Evolutionary conservation across 2,888 invertebrate genomes (phyloP).

Genomic region (Bombyx huttoni): DNA sequence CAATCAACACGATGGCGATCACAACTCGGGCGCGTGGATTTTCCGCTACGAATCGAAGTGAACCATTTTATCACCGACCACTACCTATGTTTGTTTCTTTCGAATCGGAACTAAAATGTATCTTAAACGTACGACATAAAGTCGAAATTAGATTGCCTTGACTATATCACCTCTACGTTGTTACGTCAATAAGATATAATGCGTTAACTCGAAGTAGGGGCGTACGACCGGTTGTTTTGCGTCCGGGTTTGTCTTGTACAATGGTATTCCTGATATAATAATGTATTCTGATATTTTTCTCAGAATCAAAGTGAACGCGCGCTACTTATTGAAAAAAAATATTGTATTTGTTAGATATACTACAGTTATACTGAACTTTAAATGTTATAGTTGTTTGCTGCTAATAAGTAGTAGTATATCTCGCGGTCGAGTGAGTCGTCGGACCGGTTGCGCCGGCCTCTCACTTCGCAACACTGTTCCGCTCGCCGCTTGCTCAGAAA

Average conservation of each 20-base stretch:
- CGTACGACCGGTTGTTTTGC: slow-evolving; percentile 51
- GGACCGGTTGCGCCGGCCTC: slow-evolving; percentile 68
- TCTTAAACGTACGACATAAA: slow-evolving; percentile 30
- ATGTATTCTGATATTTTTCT: slow-evolving; percentile 21
- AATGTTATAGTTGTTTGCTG: slow-evolving; percentile 27
- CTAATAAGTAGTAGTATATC: slow-evolving; percentile 32
- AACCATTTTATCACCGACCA: slow-evolving; percentile 64
- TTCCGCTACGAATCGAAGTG: slow-evolving; percentile 63
- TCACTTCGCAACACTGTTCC: slow-evolving; percentile 67
- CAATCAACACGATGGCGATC: slow-evolving; percentile 60
- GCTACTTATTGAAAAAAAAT: slow-evolving; percentile 16
- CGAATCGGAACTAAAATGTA: slow-evolving; percentile 23
- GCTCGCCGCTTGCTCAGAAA: slow-evolving; percentile 59
- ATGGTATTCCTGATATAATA: slow-evolving; percentile 17
- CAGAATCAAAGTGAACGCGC: slow-evolving; percentile 25
- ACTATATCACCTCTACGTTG: slow-evolving; percentile 48
- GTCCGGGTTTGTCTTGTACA: slow-evolving; percentile 61
- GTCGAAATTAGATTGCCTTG: slow-evolving; percentile 41
- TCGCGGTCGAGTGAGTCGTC: slow-evolving; percentile 53
- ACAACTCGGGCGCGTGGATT: slow-evolving; percentile 66
- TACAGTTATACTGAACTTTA: neutral
- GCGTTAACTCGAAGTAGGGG: slow-evolving; percentile 58
- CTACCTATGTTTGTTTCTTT: slow-evolving; percentile 49
- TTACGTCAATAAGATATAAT: slow-evolving; percentile 69
- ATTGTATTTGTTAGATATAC: neutral